Base-by-base conservation (phyloP, 2,113 vertebrate genomes). In the Cephalopterus ornatus region DNA sequence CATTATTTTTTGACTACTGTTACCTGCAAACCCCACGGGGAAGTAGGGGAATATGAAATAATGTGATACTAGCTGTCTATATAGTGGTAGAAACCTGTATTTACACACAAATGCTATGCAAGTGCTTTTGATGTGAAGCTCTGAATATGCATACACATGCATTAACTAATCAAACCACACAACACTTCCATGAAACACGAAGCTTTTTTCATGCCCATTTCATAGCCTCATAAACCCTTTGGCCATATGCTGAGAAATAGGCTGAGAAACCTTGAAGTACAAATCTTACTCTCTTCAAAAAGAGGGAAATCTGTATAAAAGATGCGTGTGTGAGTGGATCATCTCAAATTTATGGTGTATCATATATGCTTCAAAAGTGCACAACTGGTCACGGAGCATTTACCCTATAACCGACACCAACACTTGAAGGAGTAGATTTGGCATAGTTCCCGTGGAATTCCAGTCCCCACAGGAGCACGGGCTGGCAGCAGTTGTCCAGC, bases 101-200 rank as follows among this genome's bases (percentile, higher is more conserved):
- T 88, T 94, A 81, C 70, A 78, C 56, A 88, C 50, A 91, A 77
- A 92, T 27, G 26, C 55, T 85, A 61, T 9, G 4, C 50, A 87
- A 80, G 68, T 30, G 65, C 59, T 93, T 92, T 46, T 92, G 67
- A 92, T 83, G 81, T 19, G 35, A 73, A 85, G 67, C 78, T 85
- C 75, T 90, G 67, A 77, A 88, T 83, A 89, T 63, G 46, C 85
- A 70, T 55, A 62, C 0, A 0, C 63, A 39, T 12, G 26, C 39
- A 92, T 85, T 76, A 94, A 83, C 72, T 80, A 88, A 80, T 92
- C 90, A 89, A 91, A 78, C 44, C 77, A 85, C 84, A 67, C 37
- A 68, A n/a, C 46, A 14, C 37, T 66, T 19, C 58, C 50, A 73
- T 2, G 41, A 82, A 79, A 89, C 2, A 8, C 14, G n/a, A 83